phyloP scores from a whole-genome alignment of 2,888 invertebrate species.

The Acanthosepion esculentum region DNA sequence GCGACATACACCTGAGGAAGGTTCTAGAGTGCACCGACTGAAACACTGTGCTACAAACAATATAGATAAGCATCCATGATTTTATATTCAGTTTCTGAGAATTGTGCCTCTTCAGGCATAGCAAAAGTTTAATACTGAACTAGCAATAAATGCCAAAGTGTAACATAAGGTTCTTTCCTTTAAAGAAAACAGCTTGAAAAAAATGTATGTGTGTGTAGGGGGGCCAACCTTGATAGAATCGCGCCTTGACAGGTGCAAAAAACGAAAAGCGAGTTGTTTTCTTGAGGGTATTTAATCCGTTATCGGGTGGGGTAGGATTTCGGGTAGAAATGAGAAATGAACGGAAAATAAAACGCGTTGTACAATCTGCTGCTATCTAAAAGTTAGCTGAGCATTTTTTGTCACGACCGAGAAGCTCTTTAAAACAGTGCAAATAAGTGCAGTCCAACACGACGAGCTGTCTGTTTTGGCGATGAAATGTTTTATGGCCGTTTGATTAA shows the following conservation, averaged over 20 bases:
- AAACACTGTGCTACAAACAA: not conserved
- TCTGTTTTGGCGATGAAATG: not conserved
- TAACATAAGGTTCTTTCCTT: not conserved
- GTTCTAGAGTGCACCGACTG: not conserved
- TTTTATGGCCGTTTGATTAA: not conserved
- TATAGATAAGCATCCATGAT: too few relatives aligned
- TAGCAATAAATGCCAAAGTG: not conserved
- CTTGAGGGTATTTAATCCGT: not conserved
- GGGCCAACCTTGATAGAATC: not conserved
- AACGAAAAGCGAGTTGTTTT: not conserved
- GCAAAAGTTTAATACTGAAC: not conserved
- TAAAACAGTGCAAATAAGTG: not conserved
- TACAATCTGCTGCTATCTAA: not conserved
- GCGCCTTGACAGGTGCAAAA: not conserved
- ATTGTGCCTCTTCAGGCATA: not conserved
- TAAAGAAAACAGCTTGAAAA: not conserved
- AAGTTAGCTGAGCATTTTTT: not conserved
- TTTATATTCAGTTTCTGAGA: not conserved
- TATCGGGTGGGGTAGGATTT: not conserved
- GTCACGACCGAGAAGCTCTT: not conserved
- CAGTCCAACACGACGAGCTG: not conserved
- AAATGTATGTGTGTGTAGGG: not conserved
- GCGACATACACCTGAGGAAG: not conserved
- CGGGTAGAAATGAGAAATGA: not conserved
- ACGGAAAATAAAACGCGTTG: not conserved